phyloP scores from a whole-genome alignment of 2,113 vertebrate species.

The Jaculus jaculus region DNA sequence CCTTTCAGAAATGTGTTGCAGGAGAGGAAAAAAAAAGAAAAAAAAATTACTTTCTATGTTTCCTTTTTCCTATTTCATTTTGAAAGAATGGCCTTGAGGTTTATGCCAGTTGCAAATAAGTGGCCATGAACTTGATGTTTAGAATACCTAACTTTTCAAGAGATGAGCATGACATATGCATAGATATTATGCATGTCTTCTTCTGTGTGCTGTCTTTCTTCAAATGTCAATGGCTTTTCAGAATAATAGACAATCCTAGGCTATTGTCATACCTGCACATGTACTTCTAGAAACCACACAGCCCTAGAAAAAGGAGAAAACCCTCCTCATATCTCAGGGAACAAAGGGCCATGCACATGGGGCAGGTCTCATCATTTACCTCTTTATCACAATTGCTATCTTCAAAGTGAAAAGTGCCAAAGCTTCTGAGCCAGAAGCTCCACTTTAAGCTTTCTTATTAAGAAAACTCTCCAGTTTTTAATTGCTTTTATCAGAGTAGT shows the following conservation, averaged over 20 bases:
- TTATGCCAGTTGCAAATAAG: slow-evolving; percentile 59
- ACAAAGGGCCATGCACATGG: background rate
- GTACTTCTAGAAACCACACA: background rate
- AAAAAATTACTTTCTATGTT: slow-evolving; percentile 23
- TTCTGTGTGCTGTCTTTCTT: slow-evolving; percentile 39
- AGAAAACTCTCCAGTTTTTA: slow-evolving; percentile 42
- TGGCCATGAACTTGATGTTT: slow-evolving; percentile 38
- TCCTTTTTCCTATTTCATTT: slow-evolving; percentile 48
- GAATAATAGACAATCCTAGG: slow-evolving; percentile 48
- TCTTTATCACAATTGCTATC: background rate
- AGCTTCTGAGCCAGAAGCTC: background rate
- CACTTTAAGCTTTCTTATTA: slow-evolving; percentile 48
- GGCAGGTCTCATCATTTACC: slow-evolving; percentile 8
- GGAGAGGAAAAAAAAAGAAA: background rate
- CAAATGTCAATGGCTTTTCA: slow-evolving; percentile 69
- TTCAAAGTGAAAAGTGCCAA: slow-evolving; percentile 41
- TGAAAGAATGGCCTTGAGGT: slow-evolving; percentile 57
- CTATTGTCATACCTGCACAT: background rate
- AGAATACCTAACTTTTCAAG: slow-evolving; percentile 43
- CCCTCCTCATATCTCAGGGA: background rate
- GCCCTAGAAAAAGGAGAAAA: slow-evolving; percentile 53
- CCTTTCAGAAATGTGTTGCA: slow-evolving; percentile 26
- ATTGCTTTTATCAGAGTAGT: background rate
- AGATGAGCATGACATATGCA: slow-evolving; percentile 36
- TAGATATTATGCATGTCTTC: slow-evolving; percentile 33